Evolutionary conservation across 2,888 invertebrate species (phyloP), one percentile per base, ranked within the genome.

Genomic region (Pyralis farinalis): DNA sequence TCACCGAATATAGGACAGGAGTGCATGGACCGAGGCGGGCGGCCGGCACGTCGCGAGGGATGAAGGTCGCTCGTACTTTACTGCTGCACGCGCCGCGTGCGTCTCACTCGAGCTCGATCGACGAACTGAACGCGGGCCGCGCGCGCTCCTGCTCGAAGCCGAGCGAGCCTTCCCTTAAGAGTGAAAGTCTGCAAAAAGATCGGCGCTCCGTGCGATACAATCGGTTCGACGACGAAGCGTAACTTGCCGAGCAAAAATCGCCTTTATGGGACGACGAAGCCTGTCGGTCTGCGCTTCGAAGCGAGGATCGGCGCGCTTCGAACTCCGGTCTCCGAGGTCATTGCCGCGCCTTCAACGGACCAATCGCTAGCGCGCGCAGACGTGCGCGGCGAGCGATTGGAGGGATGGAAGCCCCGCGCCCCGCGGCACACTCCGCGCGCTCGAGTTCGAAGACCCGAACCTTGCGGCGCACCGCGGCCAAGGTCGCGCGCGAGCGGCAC

Each of bases 381-480:
- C 77, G 74, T 55, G 74, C 79, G 77, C 74, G 74, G 75, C 74
- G 66, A 71, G 73, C 74, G 66, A 85, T 84, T 87, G 85, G 89
- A 67, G 68, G 83, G 80, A 69, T 63, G 54, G 50, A 48, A 58
- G 66, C 71, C 73, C 79, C 85, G 69, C 82, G 66, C 72, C 84
- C 75, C 71, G 71, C 78, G 49, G 63, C 56, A 72, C 71, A 60
- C 83, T 59, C 66, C 63, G 58, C 65, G 57, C 72, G 66, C 64
- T 53, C 58, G 85, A 92, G 94, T 93, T 94, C 94, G 93, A 93
- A 93, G 94, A 92, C 93, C 91, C 90, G 93, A 93, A 94, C 94
- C 94, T 94, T 94, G 94, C 94, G 94, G 94, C 94, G 93, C 94
- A 92, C 94, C 92, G 94, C 93, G 92, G 93, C 92, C 92, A 93